These are phyloP conservation scores for Paracentrotus lividus DNA, from an alignment of 53 echinoderm and acorn worm genomes.

Conservation along the genomic window DNA sequence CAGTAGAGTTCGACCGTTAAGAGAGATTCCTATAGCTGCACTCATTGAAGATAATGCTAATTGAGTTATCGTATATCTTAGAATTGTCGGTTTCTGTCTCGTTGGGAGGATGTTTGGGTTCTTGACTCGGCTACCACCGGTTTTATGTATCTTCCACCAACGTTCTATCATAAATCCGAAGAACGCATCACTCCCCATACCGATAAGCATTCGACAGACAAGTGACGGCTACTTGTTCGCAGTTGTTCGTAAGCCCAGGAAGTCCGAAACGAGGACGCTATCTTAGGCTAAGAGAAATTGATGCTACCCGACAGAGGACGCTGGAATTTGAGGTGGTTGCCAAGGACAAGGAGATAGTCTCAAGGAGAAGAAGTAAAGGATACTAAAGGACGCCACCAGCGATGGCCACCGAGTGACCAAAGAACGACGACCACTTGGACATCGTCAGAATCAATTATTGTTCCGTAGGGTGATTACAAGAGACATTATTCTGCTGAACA, in stretches of 20 bases:
- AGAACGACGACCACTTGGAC: constrained; percentile 76
- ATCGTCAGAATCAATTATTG: constrained; percentile 72
- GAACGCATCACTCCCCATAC: constrained; percentile 76
- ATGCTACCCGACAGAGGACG: constrained; percentile 69
- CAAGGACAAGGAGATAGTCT: constrained; percentile 80
- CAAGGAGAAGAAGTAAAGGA: constrained; percentile 81
- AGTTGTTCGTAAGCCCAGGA: constrained; percentile 82
- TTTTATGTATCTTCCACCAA: constrained; percentile 79
- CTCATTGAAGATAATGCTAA: constrained; percentile 76
- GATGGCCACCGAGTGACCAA: constrained; percentile 86
- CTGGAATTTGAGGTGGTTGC: constrained; percentile 81
- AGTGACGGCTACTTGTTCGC: constrained; percentile 67
- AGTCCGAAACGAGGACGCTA: constrained; percentile 80
- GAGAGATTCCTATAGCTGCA: constrained; percentile 72
- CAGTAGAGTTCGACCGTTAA: constrained; percentile 80
- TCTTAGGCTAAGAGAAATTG: constrained; percentile 69
- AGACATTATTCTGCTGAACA: constrained; percentile 70
- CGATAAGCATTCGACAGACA: constrained; percentile 80
- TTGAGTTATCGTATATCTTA: constrained; percentile 72
- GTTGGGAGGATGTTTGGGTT: constrained; percentile 53
- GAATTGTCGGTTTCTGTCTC: constrained; percentile 40
- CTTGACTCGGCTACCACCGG: constrained; percentile 69
- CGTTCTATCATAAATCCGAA: constrained; percentile 73
- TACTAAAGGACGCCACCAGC: constrained; percentile 79
- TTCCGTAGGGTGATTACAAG: constrained; percentile 77